Conservation (phyloP, 2,888 invertebrate species). For the Pasiphila rectangulata region DNA sequence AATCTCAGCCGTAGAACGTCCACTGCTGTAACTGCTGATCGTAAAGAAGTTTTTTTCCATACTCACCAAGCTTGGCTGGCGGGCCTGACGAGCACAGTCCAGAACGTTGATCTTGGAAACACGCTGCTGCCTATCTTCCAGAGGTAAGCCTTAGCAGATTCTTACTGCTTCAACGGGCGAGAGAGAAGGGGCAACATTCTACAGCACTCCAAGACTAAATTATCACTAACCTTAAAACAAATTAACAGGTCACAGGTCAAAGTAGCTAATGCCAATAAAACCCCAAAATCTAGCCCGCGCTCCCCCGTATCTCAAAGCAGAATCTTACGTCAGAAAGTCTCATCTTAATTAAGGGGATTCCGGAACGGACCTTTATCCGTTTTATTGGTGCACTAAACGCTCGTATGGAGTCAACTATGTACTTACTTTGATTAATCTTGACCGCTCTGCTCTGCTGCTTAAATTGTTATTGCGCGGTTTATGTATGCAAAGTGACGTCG, state of each 20-base stretch:
- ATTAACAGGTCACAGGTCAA: neutral
- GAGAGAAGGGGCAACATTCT: too few species aligned
- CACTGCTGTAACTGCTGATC: too few species aligned
- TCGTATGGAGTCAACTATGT: constrained; percentile 20
- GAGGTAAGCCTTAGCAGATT: too few species aligned
- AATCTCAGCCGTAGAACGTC: too few species aligned
- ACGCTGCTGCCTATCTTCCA: too few species aligned
- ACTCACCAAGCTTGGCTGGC: too few species aligned
- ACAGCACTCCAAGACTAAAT: too few species aligned
- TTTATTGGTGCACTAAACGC: constrained; percentile 34
- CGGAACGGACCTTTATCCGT: constrained; percentile 25
- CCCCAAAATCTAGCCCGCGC: neutral
- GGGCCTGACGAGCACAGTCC: too few species aligned
- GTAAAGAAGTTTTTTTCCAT: too few species aligned
- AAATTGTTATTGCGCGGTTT: constrained; percentile 2
- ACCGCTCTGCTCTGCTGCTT: constrained; percentile 2
- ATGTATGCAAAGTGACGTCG: constrained; percentile 1
- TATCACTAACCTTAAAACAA: too few species aligned
- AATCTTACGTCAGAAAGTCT: constrained; percentile 1
- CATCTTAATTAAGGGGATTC: constrained; percentile 16
- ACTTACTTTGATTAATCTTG: constrained; percentile 21
- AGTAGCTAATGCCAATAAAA: neutral
- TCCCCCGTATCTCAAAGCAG: neutral
- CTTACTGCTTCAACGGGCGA: too few species aligned
- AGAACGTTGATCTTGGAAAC: too few species aligned